Conservation (phyloP, 2,113 vertebrate species). For the Eptatretus burgeri region DNA sequence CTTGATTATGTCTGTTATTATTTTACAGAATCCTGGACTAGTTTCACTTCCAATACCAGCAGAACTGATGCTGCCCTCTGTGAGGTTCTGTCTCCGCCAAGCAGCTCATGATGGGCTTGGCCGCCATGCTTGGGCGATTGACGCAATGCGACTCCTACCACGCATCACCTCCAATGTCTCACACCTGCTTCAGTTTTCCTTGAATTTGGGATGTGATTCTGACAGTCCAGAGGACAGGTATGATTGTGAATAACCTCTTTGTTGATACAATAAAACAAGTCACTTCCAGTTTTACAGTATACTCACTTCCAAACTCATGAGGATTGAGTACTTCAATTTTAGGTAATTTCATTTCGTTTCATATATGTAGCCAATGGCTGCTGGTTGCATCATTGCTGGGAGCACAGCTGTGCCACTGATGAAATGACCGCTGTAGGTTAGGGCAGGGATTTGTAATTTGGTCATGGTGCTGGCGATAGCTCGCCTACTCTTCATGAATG, state of each 20-base stretch:
- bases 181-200: conserved; percentile 78
- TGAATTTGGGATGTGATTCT: conserved; percentile 81
- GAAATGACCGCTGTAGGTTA: no score
- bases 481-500: no score
- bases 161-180: conserved; percentile 45
- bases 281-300: no score
- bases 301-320: no score
- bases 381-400: no score
- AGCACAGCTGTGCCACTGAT: no score
- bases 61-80: conserved; percentile 50
- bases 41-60: conserved; percentile 51
- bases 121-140: conserved; percentile 59
- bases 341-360: no score
- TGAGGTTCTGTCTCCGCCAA: conserved; percentile 76
- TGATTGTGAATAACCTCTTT: neutral
- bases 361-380: no score
- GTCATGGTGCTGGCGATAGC: no score
- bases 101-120: conserved; percentile 39
- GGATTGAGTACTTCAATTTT: no score
- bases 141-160: conserved; percentile 68
- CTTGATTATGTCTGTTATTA: conserved; percentile 9
- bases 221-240: conserved; percentile 87
- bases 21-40: conserved; percentile 40
- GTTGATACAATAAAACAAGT: no score
- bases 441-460: no score